These are phyloP conservation scores for Umimayanthus chanpuru DNA, from an alignment of 92 coral and sea anemone species.

Conservation along the genomic window DNA sequence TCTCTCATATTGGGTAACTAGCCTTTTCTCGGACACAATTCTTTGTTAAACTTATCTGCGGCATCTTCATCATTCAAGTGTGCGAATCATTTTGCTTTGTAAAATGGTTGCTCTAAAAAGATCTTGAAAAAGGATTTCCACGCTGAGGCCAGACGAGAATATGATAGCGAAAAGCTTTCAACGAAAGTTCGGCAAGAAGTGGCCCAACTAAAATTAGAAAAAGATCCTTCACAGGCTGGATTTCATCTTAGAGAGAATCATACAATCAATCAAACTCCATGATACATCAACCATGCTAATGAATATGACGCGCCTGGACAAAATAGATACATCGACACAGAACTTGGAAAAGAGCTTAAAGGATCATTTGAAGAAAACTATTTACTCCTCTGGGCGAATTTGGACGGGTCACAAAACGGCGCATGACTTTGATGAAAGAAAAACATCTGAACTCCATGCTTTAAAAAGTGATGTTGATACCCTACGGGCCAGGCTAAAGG, in stretches of 20 bases:
- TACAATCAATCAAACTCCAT: too few species aligned
- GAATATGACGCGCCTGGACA: too few species aligned
- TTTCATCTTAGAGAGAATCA: constrained; percentile 26
- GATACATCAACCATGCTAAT: too few species aligned
- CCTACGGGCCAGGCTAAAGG: neutral
- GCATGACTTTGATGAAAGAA: constrained; percentile 38
- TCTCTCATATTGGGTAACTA: constrained; percentile 4
- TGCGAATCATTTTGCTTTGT: constrained; percentile 11
- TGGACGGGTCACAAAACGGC: constrained; percentile 42
- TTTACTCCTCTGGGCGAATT: constrained; percentile 32
- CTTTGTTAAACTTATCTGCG: constrained; percentile 14
- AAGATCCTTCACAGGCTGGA: constrained; percentile 10
- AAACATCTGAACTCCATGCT: constrained; percentile 14
- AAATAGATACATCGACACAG: too few species aligned
- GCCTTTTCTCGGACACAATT: constrained; percentile 36
- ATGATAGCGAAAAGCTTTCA: neutral
- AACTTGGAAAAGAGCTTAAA: neutral
- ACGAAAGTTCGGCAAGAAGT: too few species aligned
- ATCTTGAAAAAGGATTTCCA: constrained; percentile 1
- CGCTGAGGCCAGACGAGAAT: neutral
- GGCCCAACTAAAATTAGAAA: too few species aligned
- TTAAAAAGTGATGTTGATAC: neutral
- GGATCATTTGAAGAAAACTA: constrained; percentile 31
- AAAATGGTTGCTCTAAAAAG: neutral
- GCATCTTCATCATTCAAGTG: constrained; percentile 32